phyloP scores from a whole-genome alignment of 2,113 vertebrate species.

The Sardina pilchardus region DNA sequence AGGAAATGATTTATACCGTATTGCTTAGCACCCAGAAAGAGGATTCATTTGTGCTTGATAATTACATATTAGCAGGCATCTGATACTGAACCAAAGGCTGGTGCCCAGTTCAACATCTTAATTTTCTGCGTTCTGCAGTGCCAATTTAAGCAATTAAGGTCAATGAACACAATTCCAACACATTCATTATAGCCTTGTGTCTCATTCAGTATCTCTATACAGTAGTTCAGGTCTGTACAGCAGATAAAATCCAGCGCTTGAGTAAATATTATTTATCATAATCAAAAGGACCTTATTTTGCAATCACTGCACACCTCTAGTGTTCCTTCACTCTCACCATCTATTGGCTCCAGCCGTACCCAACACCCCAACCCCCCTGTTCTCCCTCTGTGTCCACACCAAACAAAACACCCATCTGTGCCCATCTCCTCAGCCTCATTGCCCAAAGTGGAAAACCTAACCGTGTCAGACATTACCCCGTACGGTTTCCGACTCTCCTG shows the following conservation, averaged over 20 bases:
- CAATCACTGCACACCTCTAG: constrained; percentile 63
- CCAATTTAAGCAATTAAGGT: not conserved
- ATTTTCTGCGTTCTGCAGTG: not conserved
- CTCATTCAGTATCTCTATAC: not conserved
- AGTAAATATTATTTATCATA: not conserved
- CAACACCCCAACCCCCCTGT: constrained; percentile 13
- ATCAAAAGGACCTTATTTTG: constrained; percentile 50
- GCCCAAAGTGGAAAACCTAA: constrained; percentile 94
- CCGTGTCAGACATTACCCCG: constrained; percentile 85
- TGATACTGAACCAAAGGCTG: not conserved
- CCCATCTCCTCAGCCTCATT: constrained; percentile 74
- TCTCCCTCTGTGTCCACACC: not conserved
- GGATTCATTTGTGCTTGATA: not conserved
- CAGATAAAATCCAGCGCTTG: not conserved
- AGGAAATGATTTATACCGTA: not conserved
- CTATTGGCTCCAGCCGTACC: constrained; percentile 59
- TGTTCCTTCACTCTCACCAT: constrained; percentile 46
- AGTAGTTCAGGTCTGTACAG: not conserved
- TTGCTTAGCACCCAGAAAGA: not conserved
- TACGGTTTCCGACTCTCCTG: constrained; percentile 76
- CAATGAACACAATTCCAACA: not conserved
- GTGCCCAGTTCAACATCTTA: not conserved
- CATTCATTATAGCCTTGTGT: not conserved
- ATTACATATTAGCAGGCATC: not conserved
- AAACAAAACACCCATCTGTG: constrained; percentile 37